Evolutionary conservation across 2,888 invertebrate genomes (phyloP).

Genomic region (Parelbella ahira): DNA sequence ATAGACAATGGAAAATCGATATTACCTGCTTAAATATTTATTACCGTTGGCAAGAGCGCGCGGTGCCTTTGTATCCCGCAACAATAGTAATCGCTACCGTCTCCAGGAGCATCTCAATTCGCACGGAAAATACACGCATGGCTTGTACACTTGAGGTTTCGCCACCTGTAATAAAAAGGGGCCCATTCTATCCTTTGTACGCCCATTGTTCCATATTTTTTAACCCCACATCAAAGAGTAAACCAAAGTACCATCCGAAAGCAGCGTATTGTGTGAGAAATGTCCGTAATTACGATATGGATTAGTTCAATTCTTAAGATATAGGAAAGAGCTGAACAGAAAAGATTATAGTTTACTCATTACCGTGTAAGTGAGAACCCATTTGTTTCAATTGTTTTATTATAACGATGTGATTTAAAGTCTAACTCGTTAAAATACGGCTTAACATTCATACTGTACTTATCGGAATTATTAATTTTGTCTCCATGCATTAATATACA

Average conservation of each 20-base stretch:
- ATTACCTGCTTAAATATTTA: slow-evolving; percentile 26
- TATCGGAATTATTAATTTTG: too few species aligned
- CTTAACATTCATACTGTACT: too few species aligned
- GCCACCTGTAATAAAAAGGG: slow-evolving; percentile 69
- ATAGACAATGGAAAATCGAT: slow-evolving; percentile 18
- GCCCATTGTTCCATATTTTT: slow-evolving; percentile 54
- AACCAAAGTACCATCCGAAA: slow-evolving; percentile 28
- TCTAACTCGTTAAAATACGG: neutral
- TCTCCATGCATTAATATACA: too few species aligned
- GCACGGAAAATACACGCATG: slow-evolving; percentile 57
- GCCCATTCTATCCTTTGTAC: slow-evolving; percentile 39
- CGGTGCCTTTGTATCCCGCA: slow-evolving; percentile 16
- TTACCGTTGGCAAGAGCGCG: slow-evolving; percentile 18
- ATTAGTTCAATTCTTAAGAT: slow-evolving; percentile 44
- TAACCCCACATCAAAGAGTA: slow-evolving; percentile 42
- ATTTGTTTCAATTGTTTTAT: slow-evolving; percentile 23
- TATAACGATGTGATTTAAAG: slow-evolving; percentile 27
- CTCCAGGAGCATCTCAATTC: slow-evolving; percentile 44
- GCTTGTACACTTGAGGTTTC: slow-evolving; percentile 69
- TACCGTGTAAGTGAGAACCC: slow-evolving; percentile 42
- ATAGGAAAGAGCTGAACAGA: slow-evolving; percentile 38
- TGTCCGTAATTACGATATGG: slow-evolving; percentile 46
- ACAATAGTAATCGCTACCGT: slow-evolving; percentile 27
- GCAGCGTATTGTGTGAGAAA: slow-evolving; percentile 41
- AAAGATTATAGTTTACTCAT: slow-evolving; percentile 45